These are phyloP conservation scores for Thomomys bottae DNA, from an alignment of 2,113 vertebrate species.

Conservation along the genomic window DNA sequence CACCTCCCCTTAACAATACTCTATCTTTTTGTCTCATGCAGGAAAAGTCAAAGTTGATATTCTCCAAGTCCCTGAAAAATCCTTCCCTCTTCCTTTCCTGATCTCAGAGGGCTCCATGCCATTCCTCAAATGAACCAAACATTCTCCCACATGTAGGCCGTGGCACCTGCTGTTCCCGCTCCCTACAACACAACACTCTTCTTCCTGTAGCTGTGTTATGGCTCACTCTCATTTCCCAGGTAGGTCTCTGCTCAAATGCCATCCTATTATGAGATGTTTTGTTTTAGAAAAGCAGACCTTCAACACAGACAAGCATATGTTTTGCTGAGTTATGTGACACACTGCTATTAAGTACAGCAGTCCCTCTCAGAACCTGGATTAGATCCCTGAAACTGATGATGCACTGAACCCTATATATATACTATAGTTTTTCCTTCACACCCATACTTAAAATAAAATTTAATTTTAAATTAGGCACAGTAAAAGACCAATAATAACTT, in stretches of 20 bases:
- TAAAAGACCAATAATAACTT: neutral
- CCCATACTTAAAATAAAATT: neutral
- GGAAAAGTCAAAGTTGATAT: neutral
- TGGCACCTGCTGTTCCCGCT: neutral
- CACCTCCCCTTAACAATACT: neutral
- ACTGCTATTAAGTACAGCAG: neutral
- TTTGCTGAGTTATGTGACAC: neutral
- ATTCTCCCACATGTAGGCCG: neutral
- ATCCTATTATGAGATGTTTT: neutral
- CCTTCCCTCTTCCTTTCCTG: neutral
- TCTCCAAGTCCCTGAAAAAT: neutral
- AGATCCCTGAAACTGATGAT: neutral
- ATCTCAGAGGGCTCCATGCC: neutral
- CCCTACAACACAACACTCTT: neutral
- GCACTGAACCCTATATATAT: neutral
- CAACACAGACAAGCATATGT: neutral
- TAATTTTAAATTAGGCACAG: neutral
- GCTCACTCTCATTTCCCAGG: neutral
- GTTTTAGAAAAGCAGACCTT: conserved; percentile 25
- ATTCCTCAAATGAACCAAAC: neutral
- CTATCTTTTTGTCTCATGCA: neutral
- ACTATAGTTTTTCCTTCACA: neutral
- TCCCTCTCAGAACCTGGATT: neutral
- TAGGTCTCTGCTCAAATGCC: conserved; percentile 2
- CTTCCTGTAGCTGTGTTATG: neutral